Evolutionary conservation across 2,888 invertebrate genomes (phyloP).

Genomic region (Lithophane leautieri): DNA sequence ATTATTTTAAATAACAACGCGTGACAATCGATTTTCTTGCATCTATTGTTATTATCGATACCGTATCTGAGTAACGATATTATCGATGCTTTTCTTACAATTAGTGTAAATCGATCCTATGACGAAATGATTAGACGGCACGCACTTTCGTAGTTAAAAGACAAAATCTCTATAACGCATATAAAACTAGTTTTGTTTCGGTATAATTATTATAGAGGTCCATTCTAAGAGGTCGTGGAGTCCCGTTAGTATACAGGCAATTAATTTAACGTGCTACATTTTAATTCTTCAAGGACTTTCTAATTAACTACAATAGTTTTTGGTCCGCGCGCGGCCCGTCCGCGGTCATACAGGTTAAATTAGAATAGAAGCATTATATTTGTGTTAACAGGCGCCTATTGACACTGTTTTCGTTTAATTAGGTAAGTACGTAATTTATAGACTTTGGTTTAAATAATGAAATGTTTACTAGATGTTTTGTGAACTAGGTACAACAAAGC

Average conservation of each 20-base stretch:
- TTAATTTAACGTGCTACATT: conserved; percentile 78
- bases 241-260: conserved; percentile 72
- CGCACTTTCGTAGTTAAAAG: conserved; percentile 69
- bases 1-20: conserved; percentile 57
- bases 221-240: conserved; percentile 71
- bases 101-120: conserved; percentile 60
- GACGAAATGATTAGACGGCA: conserved; percentile 69
- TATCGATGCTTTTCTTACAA: conserved; percentile 63
- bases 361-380: conserved; percentile 62
- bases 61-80: conserved; percentile 58
- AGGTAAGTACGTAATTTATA: conserved; percentile 41
- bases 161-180: conserved; percentile 70
- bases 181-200: conserved; percentile 74
- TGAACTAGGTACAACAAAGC: conserved; percentile 32
- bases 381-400: conserved; percentile 49
- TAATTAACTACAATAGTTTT: too few relatives aligned
- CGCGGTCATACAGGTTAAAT: too few relatives aligned
- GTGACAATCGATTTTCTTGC: conserved; percentile 58
- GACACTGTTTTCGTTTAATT: conserved; percentile 47
- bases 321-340: too few relatives aligned
- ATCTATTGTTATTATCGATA: conserved; percentile 46
- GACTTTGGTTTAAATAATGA: conserved; percentile 41
- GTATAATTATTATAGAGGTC: conserved; percentile 70
- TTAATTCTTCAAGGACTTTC: too few relatives aligned
- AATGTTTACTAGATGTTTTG: conserved; percentile 28